Evolutionary conservation across 1,140 invertebrate species (phyloP), one percentile per base, ranked within the genome.

Genomic region (Papilio machaon): DNA sequence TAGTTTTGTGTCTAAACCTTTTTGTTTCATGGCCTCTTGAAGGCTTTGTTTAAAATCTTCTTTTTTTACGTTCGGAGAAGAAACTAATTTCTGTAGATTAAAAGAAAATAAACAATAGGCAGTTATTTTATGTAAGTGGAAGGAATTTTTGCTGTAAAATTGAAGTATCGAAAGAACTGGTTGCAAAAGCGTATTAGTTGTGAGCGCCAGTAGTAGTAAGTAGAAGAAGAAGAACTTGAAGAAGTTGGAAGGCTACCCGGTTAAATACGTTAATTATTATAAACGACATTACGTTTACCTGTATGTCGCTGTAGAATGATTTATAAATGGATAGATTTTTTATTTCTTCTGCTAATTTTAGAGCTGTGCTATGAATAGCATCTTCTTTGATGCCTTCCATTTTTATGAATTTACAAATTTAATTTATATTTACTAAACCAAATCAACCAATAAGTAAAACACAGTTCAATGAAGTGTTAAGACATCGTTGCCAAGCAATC

Each of bases 1-100:
- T 60, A 98, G 95, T 89, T 97, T 97, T 13, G 96, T 97, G 91
- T 98, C 97, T 80, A 98, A 94, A 52, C 97, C 97, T 82, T 96
- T 96, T 80, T 95, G 95, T 92, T 96, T 97, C 90, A 98, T 96
- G 19, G 96, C 96, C 80, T 96, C 95, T 81, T 97, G 94, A 78
- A 98, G 92, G 0, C 97, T 97, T 84, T 96, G 96, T 91, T 97
- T 97, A 87, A 98, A 98, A 90, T 98, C 96, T 73, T 97, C 96
- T 83, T 96, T 96, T 87, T 96, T 96, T 11, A 98, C 97, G 81
- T 92, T 95, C 75, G 96, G 94, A 30, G 96, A 97, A 52, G 97
- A 96, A 58, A 97, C 97, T 76, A 98, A 92, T 95, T 96, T 97
- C 97, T 97, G 85, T 81, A 77, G 82, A 76, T 73, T 73, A 75